These are phyloP conservation scores for Stratiomys singularior DNA, from an alignment of 2,888 invertebrate genomes.

Conservation along the genomic window DNA sequence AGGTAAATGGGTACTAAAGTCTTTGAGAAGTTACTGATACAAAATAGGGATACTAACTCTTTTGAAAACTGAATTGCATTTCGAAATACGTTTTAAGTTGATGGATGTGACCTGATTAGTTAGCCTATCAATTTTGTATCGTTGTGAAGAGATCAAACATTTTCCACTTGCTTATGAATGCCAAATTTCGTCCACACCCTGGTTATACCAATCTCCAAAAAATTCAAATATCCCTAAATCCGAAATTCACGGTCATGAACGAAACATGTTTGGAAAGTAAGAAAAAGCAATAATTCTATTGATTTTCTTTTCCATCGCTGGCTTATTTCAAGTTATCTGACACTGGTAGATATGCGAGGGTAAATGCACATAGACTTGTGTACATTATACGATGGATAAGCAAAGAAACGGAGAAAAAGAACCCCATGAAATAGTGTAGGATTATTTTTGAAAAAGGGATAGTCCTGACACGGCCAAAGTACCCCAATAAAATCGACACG, in stretches of 20 bases:
- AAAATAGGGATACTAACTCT: too few relatives aligned
- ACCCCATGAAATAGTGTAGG: neutral
- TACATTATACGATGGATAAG: neutral
- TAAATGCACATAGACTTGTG: too few relatives aligned
- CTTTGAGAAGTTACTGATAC: neutral
- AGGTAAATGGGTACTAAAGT: neutral
- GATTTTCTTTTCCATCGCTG: conserved; percentile 20
- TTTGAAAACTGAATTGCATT: too few relatives aligned
- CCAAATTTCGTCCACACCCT: too few relatives aligned
- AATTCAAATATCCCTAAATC: neutral
- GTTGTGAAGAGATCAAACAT: too few relatives aligned
- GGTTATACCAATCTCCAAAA: neutral
- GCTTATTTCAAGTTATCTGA: neutral
- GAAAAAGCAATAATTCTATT: neutral
- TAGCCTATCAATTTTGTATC: too few relatives aligned
- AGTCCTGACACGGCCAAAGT: neutral
- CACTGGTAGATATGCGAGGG: neutral
- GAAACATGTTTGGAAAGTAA: conserved; percentile 15
- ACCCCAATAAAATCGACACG: conserved; percentile 2
- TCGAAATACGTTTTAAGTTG: too few relatives aligned
- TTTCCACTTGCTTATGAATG: too few relatives aligned
- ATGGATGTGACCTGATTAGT: too few relatives aligned
- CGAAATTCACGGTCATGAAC: conserved; percentile 39
- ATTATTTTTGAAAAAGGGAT: conserved; percentile 5
- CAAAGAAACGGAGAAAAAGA: neutral